Conservation (phyloP, 2,113 vertebrate species). For the Phainopepla nitens region DNA sequence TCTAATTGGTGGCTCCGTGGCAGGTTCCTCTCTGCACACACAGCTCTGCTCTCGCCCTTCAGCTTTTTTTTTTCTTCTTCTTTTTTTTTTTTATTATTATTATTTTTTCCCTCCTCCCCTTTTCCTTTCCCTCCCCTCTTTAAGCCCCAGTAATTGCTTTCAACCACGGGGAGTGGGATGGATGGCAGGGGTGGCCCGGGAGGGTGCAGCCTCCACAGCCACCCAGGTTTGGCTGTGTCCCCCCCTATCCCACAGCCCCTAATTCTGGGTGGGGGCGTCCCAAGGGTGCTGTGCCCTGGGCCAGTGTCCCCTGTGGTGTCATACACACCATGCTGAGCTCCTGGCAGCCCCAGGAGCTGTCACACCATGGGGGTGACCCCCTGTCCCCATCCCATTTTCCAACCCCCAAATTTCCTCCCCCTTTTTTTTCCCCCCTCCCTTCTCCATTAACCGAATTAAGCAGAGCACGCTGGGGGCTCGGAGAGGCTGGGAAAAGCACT, state of each 20-base stretch:
- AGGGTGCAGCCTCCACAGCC: background rate
- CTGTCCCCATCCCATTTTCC: background rate
- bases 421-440: background rate
- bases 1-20: constrained; percentile 82
- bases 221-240: background rate
- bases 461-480: fast-evolving
- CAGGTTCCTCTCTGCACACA: constrained; percentile 67
- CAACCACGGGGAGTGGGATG: too few relatives aligned
- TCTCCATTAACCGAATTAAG: background rate
- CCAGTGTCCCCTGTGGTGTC: background rate
- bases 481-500: background rate
- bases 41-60: constrained; percentile 40
- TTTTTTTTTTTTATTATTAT: background rate
- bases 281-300: background rate
- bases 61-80: background rate
- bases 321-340: fast-evolving
- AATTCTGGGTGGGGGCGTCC: background rate
- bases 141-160: constrained; percentile 78
- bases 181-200: background rate
- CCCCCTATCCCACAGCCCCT: background rate
- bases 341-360: background rate
- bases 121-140: constrained; percentile 41
- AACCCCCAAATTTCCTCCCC: fast-evolving
- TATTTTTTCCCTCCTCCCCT: background rate
- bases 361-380: fast-evolving